Evolutionary conservation across 2,113 vertebrate species (phyloP).

Genomic region (Arizona elegans): DNA sequence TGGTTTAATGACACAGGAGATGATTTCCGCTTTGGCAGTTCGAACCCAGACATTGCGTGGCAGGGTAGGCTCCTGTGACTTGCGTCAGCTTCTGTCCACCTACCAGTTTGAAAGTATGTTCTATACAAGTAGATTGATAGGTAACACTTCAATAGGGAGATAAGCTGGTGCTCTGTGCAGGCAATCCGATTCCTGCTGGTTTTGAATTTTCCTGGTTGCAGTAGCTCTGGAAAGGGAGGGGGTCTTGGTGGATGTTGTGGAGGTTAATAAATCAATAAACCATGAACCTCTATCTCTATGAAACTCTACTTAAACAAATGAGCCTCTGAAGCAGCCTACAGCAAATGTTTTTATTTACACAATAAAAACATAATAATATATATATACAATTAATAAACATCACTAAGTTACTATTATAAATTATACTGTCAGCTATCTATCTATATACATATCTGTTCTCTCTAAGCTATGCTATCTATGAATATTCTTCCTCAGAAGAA

Average conservation of each 20-base stretch:
- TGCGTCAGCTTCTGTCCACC: background rate
- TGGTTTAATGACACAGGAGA: background rate
- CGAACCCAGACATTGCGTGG: background rate
- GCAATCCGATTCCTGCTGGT: background rate
- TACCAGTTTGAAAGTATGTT: background rate
- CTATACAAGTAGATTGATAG: background rate
- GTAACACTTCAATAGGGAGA: background rate
- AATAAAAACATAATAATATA: no score
- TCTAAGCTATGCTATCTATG: no score
- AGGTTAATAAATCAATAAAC: no score
- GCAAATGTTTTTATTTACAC: no score
- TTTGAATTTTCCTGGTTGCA: background rate
- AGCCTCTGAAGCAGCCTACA: no score
- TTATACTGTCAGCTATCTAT: no score
- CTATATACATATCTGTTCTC: no score
- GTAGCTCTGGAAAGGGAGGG: background rate
- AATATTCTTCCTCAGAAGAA: no score
- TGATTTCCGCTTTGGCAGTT: background rate
- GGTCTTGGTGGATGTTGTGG: background rate
- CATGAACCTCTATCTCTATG: no score
- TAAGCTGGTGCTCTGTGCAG: background rate
- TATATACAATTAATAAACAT: no score
- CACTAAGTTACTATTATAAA: no score
- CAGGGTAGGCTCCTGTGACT: background rate
- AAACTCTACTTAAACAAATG: no score